These are phyloP conservation scores for Battus philenor DNA, from an alignment of 1,140 invertebrate species.

Conservation along the genomic window DNA sequence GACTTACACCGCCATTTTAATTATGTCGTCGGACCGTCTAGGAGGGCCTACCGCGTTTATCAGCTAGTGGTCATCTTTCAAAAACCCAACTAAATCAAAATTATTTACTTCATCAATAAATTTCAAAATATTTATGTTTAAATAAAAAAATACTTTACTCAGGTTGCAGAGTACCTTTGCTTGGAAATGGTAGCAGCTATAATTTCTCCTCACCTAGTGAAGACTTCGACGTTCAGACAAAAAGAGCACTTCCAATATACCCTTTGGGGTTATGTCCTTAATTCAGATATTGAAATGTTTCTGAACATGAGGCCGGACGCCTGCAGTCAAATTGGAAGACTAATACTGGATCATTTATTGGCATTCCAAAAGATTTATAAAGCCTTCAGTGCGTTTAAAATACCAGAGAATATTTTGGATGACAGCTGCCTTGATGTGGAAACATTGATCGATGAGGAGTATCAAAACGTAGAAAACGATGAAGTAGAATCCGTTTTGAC, in stretches of 20 bases:
- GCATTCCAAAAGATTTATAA: conserved; percentile 73
- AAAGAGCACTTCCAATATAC: conserved; percentile 75
- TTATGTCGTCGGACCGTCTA: too few relatives aligned
- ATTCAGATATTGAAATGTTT: conserved; percentile 76
- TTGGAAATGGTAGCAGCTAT: conserved; percentile 73
- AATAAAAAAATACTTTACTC: too few relatives aligned
- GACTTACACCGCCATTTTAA: too few relatives aligned
- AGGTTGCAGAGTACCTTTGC: conserved; percentile 77
- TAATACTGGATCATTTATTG: conserved; percentile 75
- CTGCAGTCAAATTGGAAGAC: conserved; percentile 74
- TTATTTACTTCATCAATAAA: too few relatives aligned
- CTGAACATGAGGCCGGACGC: conserved; percentile 77
- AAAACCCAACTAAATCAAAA: too few relatives aligned
- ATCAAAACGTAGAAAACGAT: conserved; percentile 61
- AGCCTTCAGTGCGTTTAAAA: conserved; percentile 35
- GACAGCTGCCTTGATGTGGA: conserved; percentile 60
- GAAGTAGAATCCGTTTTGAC: conserved; percentile 61
- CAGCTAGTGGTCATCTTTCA: too few relatives aligned
- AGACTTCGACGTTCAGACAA: conserved; percentile 65
- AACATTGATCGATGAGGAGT: conserved; percentile 65
- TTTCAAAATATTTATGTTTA: too few relatives aligned
- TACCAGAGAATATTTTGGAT: conserved; percentile 51
- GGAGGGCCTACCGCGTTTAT: too few relatives aligned
- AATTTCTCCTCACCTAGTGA: conserved; percentile 67
- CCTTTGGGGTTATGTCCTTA: conserved; percentile 77